A percentile compares a stretch with the other conserved stretches of the same genome.
These are phyloP conservation scores for Porites rus DNA, from an alignment of 92 coral and sea anemone genomes.

Conservation along the genomic window DNA sequence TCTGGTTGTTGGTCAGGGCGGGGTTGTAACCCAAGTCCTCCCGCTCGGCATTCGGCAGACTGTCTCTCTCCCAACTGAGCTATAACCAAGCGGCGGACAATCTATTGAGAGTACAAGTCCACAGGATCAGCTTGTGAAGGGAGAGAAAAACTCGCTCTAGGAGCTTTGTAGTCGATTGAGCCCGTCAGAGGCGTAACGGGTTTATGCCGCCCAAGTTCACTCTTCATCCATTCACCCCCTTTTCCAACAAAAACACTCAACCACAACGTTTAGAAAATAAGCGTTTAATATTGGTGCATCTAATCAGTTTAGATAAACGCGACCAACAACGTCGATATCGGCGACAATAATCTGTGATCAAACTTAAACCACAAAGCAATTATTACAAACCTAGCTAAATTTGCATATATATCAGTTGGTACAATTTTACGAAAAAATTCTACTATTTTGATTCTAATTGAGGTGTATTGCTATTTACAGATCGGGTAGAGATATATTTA, in stretches of 20 bases:
- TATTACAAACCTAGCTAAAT: slow-evolving; percentile 1
- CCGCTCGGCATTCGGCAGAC: no score
- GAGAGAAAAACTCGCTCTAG: no score
- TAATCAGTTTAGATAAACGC: background rate
- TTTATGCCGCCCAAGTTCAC: no score
- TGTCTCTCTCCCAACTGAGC: no score
- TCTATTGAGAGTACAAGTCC: no score
- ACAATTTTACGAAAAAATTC: background rate
- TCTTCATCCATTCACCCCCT: no score
- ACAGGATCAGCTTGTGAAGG: no score
- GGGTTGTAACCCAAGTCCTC: no score
- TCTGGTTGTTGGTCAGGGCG: no score
- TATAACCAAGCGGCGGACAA: no score
- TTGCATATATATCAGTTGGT: background rate
- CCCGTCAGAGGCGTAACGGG: no score
- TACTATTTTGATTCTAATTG: background rate
- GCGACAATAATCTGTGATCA: background rate
- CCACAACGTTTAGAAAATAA: background rate
- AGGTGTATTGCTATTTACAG: slow-evolving; percentile 18
- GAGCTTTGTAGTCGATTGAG: no score
- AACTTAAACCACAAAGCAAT: background rate
- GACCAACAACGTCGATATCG: background rate
- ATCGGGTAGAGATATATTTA: slow-evolving; percentile 5
- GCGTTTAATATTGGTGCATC: slow-evolving; percentile 11
- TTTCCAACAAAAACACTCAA: background rate